These are phyloP conservation scores for Notospermus geniculatus DNA, from an alignment of 1,140 invertebrate species.

Conservation along the genomic window DNA sequence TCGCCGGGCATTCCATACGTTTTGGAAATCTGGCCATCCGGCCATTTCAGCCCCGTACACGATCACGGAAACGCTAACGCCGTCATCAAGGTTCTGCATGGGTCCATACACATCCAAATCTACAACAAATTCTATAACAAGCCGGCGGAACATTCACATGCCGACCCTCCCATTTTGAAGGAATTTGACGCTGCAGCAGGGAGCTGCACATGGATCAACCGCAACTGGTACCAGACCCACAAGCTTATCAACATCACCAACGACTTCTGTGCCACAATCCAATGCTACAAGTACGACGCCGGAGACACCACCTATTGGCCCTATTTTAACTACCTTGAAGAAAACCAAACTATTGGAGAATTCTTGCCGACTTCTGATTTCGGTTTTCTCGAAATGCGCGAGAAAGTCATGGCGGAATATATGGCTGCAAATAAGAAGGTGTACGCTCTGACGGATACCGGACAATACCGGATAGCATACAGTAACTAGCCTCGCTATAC, in stretches of 20 bases:
- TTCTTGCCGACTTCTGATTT: neutral
- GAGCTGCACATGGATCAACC: neutral
- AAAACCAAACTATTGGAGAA: neutral
- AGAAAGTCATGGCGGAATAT: neutral
- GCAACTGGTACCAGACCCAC: neutral
- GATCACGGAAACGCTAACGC: neutral
- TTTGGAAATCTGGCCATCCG: conserved; percentile 1
- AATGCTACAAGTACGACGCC: neutral
- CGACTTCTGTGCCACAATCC: neutral
- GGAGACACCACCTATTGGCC: conserved; percentile 1
- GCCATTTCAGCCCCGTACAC: neutral
- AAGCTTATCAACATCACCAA: neutral
- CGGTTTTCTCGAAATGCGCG: neutral
- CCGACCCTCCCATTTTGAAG: too few relatives aligned
- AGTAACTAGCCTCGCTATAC: too few relatives aligned
- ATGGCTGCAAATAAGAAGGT: neutral
- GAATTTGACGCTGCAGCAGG: neutral
- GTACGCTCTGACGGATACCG: too few relatives aligned
- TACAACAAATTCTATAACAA: neutral
- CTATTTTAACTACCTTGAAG: neutral
- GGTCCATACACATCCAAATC: neutral
- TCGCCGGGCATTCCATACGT: neutral
- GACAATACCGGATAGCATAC: too few relatives aligned
- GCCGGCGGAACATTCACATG: neutral
- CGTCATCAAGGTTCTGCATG: neutral